Base-by-base conservation (phyloP, 2,797 vertebrate genomes). In the Gobionotothen gibberifrons region DNA sequence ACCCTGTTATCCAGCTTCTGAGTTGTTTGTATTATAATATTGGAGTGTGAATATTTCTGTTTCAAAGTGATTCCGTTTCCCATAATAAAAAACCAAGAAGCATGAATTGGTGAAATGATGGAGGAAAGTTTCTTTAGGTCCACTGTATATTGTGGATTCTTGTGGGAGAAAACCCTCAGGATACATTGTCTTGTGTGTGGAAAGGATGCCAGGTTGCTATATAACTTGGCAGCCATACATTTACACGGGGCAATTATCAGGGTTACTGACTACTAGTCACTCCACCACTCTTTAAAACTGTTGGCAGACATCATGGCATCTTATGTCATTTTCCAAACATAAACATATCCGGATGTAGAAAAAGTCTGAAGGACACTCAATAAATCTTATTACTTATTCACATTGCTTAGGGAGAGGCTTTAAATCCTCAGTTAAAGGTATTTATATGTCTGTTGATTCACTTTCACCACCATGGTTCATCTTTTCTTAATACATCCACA, bases 311-410 rank as follows among this genome's bases (percentile, higher is more conserved):
- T 54, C 22, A 42, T 47, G 43, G 55, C 40, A 56, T 61, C 48
- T 47, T 42, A 21, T 59, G 15, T 12, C 36, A 55, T 78, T 54
- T 57, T 52, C 26, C 9, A 56, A 69, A 73, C 22, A 67, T 67
- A 52, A 78, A 78, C 59, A 74, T 44, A 43, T 46, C 44, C 78
- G 78, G 68, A 81, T 60, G 52, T 29, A 32, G 53, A 47, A 66
- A 54, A 63, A 56, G 9, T 21, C 57, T 60, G 8, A 59, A 15
- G n/a, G 51, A 69, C 49, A 47, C 29, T 47, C 19, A 49, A 11
- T n/a, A 47, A 44, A 53, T 10, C 14, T 17, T 21, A 29, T 52
- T 22, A 21, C 9, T 52, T 9, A 44, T 55, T 55, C 15, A 8
- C 15, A 19, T 36, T 52, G n/a, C 22, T 44, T 15, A 52, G 36